These are phyloP conservation scores for Aplysina aerophoba DNA, from an alignment of 37 sponge, comb jelly and placozoan species.

Conservation along the genomic window DNA sequence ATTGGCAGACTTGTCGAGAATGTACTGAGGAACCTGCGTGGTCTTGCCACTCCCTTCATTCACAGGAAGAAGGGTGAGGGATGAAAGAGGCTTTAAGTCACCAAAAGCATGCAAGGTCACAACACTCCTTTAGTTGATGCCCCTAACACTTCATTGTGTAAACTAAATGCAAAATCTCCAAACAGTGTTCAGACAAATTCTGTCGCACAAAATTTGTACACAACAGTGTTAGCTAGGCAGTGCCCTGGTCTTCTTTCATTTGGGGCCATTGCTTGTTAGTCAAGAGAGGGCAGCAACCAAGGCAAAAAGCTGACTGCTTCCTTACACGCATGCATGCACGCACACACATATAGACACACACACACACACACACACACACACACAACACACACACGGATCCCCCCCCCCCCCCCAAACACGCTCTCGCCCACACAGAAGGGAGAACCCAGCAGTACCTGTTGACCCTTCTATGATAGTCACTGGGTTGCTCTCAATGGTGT, in stretches of 20 bases:
- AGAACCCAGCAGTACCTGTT: constrained; percentile 46
- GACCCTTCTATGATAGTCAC: constrained; percentile 87
- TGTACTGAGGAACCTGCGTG: constrained; percentile 95
- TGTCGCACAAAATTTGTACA: no score
- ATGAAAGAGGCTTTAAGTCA: no score
- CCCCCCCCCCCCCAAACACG: not conserved
- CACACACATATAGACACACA: not conserved
- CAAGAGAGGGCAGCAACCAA: not conserved
- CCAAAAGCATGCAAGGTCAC: no score
- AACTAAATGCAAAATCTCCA: no score
- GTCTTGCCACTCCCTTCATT: constrained; percentile 84
- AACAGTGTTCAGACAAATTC: no score
- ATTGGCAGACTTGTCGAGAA: constrained; percentile 72
- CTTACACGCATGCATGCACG: not conserved
- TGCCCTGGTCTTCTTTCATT: no score
- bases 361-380: constrained; percentile 30
- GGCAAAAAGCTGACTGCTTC: not conserved
- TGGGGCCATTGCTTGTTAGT: not conserved
- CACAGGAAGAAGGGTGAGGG: not conserved
- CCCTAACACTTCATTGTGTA: no score
- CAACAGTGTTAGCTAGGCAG: no score
- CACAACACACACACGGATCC: not conserved
- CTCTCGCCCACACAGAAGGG: not conserved
- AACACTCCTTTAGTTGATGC: no score
- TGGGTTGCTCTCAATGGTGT: constrained; percentile 69